Evolutionary conservation across 2,888 invertebrate species (phyloP), one percentile per base, ranked within the genome.

Genomic region (Melangyna quadrimaculata): DNA sequence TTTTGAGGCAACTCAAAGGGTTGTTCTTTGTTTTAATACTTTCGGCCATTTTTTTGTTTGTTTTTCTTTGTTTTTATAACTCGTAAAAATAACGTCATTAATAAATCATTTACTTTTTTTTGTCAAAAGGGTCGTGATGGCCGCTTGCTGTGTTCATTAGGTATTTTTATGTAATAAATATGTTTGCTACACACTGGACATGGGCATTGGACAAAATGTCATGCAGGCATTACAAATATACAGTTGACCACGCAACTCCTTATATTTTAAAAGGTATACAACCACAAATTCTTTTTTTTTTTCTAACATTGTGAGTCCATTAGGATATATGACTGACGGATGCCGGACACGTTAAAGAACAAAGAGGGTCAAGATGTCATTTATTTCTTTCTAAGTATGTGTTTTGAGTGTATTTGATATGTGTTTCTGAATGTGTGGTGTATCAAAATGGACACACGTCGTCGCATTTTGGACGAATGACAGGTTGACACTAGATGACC

Each of bases 381-480:
- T 75, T n/a, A n/a, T n/a, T 75, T 40, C 17, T 29, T 6, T n/a
- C n/a, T 43, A 19, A 5, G 10, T 45, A 9, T 37, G 19, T 45
- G 12, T 45, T 29, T 2, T 12, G 17, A 59, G 55, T 57, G 51
- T 43, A 17, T 74, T n/a, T n/a, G 55, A 57, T 35, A 53, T 72
- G 59, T 29, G 48, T 45, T 40, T 48, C 10, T 61, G 22, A 48
- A 51, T 24, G 10, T 78, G 72, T 70, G 55, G 55, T 51, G 48
- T 70, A 78, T 81, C 77, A 86, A 86, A 86, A 86, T 86, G 86
- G 86, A 86, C 81, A 73, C 81, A 73, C 81, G 65, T 77, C 81
- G 65, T 77, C 65, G 37, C 51, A 73, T 70, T 73, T 73, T 22
- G 45, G 45, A 73, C 73, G 69, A 78, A 73, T 86, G 86, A 81